phyloP scores from a whole-genome alignment of 2,797 vertebrate genomes.

The Oreochromis mossambicus region DNA sequence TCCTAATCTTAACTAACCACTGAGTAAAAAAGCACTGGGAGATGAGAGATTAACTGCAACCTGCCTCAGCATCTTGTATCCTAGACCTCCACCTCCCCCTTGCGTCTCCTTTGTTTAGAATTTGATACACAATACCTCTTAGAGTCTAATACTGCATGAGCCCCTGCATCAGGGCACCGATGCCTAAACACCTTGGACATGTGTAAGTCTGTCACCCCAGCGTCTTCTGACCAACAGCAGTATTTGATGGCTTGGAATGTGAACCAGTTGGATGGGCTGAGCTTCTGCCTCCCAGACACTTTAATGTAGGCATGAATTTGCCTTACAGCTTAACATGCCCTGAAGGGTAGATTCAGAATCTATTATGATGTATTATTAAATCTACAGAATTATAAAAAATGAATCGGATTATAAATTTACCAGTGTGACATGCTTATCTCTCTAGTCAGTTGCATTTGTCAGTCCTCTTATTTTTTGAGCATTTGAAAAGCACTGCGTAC shows the following conservation, averaged over 20 bases:
- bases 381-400: background rate
- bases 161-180: rapidly evolving
- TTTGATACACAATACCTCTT: background rate
- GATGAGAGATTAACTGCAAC: background rate
- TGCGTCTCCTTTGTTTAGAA: background rate
- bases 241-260: background rate
- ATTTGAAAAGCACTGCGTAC: background rate
- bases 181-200: background rate
- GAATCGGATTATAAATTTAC: background rate
- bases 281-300: background rate
- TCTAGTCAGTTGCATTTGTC: background rate
- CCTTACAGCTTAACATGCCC: background rate
- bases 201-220: background rate
- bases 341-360: background rate
- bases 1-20: background rate
- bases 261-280: background rate
- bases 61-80: background rate
- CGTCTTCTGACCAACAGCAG: background rate
- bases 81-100: background rate
- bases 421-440: background rate
- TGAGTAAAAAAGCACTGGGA: rapidly evolving
- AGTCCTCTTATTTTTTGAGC: background rate
- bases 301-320: background rate
- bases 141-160: background rate
- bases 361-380: background rate